phyloP scores from a whole-genome alignment of 2,797 vertebrate genomes.

The Corythornis leucogaster region DNA sequence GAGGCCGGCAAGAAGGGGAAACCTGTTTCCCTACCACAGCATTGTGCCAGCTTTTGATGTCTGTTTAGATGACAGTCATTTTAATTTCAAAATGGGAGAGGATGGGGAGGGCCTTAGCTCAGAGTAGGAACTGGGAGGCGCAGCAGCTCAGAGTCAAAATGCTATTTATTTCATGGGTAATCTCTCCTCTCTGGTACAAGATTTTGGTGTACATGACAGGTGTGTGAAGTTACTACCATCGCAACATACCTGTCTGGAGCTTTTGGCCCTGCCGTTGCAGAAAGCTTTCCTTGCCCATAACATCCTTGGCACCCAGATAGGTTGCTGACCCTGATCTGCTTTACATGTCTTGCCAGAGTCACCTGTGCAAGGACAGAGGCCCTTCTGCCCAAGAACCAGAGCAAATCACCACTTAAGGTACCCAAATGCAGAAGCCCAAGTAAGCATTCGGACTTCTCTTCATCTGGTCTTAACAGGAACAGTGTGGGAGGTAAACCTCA shows the following conservation, averaged over 20 bases:
- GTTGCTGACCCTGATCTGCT: not conserved
- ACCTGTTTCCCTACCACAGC: not conserved
- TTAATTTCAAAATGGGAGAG: not conserved
- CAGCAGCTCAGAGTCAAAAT: not conserved
- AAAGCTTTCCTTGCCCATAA: not conserved
- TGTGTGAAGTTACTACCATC: not conserved
- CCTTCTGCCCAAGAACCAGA: not conserved
- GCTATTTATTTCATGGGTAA: not conserved
- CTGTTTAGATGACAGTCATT: rapidly evolving
- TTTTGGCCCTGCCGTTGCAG: not conserved
- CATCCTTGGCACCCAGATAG: not conserved
- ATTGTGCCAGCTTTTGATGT: not conserved
- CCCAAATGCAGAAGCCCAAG: not conserved
- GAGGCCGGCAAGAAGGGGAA: not conserved
- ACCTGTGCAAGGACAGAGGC: not conserved
- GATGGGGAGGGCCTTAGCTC: not conserved
- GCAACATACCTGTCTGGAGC: rapidly evolving
- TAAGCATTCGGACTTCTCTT: not conserved
- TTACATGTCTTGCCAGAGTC: not conserved
- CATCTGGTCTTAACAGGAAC: not conserved
- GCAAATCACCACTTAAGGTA: not conserved
- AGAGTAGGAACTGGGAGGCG: not conserved
- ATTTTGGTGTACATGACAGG: not conserved
- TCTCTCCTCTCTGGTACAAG: not conserved
- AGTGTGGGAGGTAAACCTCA: not conserved